Evolutionary conservation across 2,797 vertebrate genomes (phyloP), one percentile per base, ranked within the genome.

Genomic region (Urophycis tenuis): DNA sequence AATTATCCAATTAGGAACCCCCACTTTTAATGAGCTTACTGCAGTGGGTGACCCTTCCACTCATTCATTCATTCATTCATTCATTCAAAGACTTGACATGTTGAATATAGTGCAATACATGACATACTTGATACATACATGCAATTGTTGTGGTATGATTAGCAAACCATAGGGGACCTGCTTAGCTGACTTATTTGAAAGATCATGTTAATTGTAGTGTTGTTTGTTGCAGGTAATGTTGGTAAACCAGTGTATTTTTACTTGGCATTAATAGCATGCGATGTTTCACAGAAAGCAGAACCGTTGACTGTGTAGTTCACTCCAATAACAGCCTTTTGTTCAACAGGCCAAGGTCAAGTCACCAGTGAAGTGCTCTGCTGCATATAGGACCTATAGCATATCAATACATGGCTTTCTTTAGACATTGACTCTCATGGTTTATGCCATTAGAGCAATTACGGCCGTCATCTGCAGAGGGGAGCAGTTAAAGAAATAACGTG

Each of bases 321-420:
- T 39, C 25, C 22, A 39, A 39, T 74, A 29, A 71, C 69, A 31
- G 25, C 31, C 69, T 33, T 71, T 15, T 32, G 69, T 33, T 71
- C 69, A 71, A 67, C 60, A 67, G 60, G 17, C 17, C 69, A 32
- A 71, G 69, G 69, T 71, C 69, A 71, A 71, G 32, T 22, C 69
- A 32, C 32, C 69, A 31, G 69, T 71, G 69, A 71, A 71, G 32
- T 32, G 29, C 69, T 71, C 30, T 31, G 14, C 4, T 17, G 5
- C 1, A 1, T 33, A 71, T 15, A 71, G 60, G 60, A 32, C 69
- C 14, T 32, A 12, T 32, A 70, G 69, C 3, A 71, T 32, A 71
- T 71, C 69, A 32, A 67, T 67, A 29, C 60, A 29, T 71, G 64
- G 29, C 29, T 71, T 33, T 33, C 69, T 33, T 71, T 33, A 67